phyloP scores from a whole-genome alignment of 2,113 vertebrate species.

The Natator depressus region DNA sequence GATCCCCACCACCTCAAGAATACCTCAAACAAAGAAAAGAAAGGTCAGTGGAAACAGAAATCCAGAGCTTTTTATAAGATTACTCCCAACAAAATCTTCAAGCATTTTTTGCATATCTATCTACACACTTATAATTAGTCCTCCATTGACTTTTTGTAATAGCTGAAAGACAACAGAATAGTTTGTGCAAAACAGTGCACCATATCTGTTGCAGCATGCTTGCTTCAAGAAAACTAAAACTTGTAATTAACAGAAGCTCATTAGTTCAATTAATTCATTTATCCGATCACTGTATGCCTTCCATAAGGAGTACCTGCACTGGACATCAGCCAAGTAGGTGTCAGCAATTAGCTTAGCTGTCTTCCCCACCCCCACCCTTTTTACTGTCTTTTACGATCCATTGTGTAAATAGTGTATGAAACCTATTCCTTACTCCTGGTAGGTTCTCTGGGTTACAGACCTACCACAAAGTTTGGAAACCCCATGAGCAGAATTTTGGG shows the following conservation, averaged over 20 bases:
- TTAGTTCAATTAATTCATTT: conserved; percentile 66
- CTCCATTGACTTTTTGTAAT: not conserved
- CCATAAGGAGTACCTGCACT: too few species aligned
- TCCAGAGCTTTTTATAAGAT: not conserved
- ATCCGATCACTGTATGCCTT: too few species aligned
- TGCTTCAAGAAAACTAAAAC: conserved; percentile 59
- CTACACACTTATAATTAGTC: not conserved
- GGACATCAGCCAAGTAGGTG: too few species aligned
- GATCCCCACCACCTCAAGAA: not conserved
- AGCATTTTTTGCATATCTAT: not conserved
- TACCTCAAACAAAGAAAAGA: not conserved
- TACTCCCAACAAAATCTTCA: not conserved
- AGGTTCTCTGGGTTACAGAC: not conserved
- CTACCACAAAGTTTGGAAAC: not conserved
- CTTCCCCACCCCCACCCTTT: too few species aligned
- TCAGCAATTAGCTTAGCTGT: too few species aligned
- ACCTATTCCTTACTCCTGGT: not conserved
- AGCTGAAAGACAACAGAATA: not conserved
- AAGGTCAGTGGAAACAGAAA: not conserved
- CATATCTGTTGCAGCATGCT: not conserved
- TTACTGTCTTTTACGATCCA: too few species aligned
- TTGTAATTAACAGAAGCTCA: conserved; percentile 69
- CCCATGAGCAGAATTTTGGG: not conserved
- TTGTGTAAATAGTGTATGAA: not conserved
- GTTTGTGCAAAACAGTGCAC: not conserved